These are phyloP conservation scores for Hipparchia semele DNA, from an alignment of 2,888 invertebrate genomes.

Conservation along the genomic window DNA sequence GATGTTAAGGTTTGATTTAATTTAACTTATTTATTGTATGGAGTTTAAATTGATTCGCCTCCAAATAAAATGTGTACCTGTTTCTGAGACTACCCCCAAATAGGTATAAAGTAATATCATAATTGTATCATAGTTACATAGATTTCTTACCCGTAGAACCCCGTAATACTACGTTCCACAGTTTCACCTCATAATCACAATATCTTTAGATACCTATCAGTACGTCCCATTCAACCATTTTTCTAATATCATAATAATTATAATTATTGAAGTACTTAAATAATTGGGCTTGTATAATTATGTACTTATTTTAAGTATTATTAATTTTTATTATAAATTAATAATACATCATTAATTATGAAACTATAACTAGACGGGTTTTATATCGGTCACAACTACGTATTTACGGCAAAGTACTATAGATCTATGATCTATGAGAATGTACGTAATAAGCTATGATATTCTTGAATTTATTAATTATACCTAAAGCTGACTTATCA, in stretches of 20 bases:
- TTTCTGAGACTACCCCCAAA: not conserved
- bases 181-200: not conserved
- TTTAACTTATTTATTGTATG: too few species aligned
- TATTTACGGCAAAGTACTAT: not conserved
- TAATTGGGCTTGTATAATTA: not conserved
- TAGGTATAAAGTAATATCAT: not conserved
- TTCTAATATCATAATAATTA: not conserved
- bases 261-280: not conserved
- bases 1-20: too few species aligned
- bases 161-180: not conserved
- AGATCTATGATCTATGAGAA: not conserved
- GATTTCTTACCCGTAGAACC: slow-evolving; percentile 7
- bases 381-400: not conserved
- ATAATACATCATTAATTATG: too few species aligned
- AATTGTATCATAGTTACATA: not conserved
- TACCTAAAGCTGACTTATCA: not conserved
- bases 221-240: not conserved
- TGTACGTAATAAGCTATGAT: not conserved
- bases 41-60: not conserved
- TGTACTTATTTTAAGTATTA: too few species aligned
- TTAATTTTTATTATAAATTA: too few species aligned
- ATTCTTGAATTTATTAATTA: not conserved
- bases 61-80: slow-evolving; percentile 9
- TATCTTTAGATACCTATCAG: not conserved
- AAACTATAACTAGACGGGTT: not conserved